phyloP scores from a whole-genome alignment of 2,113 vertebrate genomes.

The Notothenia rossii region DNA sequence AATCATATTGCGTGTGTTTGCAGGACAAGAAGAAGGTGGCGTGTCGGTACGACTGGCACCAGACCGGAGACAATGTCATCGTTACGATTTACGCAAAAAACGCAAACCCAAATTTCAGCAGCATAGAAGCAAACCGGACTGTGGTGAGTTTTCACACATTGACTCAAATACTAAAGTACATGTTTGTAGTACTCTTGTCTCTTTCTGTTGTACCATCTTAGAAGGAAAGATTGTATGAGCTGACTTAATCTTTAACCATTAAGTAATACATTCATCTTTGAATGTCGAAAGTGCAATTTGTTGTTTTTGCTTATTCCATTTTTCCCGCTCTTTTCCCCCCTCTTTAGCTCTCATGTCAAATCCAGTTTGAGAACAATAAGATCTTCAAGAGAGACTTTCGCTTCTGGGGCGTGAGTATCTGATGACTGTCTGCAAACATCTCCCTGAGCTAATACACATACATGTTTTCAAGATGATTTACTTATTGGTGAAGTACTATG shows the following conservation, averaged over 20 bases:
- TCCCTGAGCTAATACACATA: no score
- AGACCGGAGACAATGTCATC: constrained; percentile 89
- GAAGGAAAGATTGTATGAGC: no score
- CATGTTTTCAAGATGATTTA: no score
- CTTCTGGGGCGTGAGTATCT: constrained; percentile 93
- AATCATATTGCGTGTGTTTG: background rate
- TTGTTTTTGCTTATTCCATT: no score
- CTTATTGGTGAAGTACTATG: no score
- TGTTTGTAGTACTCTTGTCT: no score
- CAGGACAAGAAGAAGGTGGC: constrained; percentile 90
- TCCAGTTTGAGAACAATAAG: constrained; percentile 91
- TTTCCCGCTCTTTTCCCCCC: background rate
- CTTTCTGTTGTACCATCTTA: no score
- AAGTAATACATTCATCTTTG: no score
- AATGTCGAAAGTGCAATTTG: no score
- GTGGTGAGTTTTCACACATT: constrained; percentile 78
- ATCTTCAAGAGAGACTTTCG: constrained; percentile 90
- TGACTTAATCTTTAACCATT: no score
- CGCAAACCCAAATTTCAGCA: constrained; percentile 85
- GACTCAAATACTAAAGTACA: no score
- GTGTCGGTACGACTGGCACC: constrained; percentile 96
- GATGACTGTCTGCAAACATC: no score
- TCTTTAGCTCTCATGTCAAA: constrained; percentile 87
- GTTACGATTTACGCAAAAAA: constrained; percentile 93
- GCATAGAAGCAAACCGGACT: constrained; percentile 89